Conservation (phyloP, 2,888 invertebrate genomes). For the Pseudococcus jackbeardsleyi region DNA sequence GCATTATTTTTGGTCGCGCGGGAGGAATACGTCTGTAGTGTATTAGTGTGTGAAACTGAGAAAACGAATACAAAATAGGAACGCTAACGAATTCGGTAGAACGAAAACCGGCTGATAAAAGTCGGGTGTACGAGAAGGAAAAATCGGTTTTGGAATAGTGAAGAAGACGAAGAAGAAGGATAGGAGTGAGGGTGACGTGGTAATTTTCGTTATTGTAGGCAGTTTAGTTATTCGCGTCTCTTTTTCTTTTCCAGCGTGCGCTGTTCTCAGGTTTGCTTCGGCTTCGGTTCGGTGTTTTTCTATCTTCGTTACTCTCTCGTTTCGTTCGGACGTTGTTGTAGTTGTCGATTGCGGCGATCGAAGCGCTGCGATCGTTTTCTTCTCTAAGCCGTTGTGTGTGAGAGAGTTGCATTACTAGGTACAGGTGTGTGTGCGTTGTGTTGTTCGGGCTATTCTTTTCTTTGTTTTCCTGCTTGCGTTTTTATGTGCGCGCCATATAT, state of each 20-base stretch:
- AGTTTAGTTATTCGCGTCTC: slow-evolving; percentile 57
- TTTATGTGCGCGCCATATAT: slow-evolving; percentile 57
- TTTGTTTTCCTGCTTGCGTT: slow-evolving; percentile 54
- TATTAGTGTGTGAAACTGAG: not conserved
- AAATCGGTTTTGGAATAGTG: slow-evolving; percentile 21
- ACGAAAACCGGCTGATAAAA: slow-evolving; percentile 54
- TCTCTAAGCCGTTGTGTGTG: slow-evolving; percentile 43
- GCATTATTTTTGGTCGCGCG: not conserved
- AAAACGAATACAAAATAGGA: not conserved
- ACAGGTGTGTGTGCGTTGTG: slow-evolving; percentile 61
- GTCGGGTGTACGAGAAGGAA: slow-evolving; percentile 16
- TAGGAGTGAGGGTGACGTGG: slow-evolving; percentile 35
- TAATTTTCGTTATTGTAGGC: slow-evolving; percentile 62
- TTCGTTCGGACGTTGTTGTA: slow-evolving; percentile 44
- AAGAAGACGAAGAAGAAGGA: not conserved
- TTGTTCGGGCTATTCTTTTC: slow-evolving; percentile 53
- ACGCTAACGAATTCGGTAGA: slow-evolving; percentile 20
- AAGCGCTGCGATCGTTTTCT: slow-evolving; percentile 55
- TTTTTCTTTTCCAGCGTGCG: slow-evolving; percentile 49
- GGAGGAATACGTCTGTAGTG: not conserved
- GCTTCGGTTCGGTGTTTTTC: slow-evolving; percentile 15
- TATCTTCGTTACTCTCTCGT: slow-evolving; percentile 32
- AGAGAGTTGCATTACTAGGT: slow-evolving; percentile 58
- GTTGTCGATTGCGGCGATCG: slow-evolving; percentile 2
- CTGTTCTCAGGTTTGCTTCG: slow-evolving; percentile 43